Percentiles rank a stretch among this genome's conserved stretches.
Evolutionary conservation across 2,797 vertebrate genomes (phyloP).

Genomic region (Sebastes reedi): DNA sequence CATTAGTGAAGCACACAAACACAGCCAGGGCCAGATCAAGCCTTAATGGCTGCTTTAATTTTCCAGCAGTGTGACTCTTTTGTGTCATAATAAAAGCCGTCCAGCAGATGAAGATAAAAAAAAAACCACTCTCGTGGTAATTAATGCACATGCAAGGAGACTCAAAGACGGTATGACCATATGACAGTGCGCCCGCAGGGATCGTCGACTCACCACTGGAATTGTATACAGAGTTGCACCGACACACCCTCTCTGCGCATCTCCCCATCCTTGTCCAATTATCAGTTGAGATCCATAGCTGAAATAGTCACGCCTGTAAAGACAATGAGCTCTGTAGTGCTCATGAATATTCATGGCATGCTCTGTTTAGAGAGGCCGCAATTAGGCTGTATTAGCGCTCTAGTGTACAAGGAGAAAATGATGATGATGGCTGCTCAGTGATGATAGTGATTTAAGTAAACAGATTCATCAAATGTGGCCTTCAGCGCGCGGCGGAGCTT

Average conservation of each 20-base stretch:
- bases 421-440: slow-evolving; percentile 64
- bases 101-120: slow-evolving; percentile 37
- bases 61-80: slow-evolving; percentile 46
- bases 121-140: slow-evolving; percentile 36
- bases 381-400: slow-evolving; percentile 67
- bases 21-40: slow-evolving; percentile 9
- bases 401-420: slow-evolving; percentile 54
- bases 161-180: slow-evolving; percentile 25
- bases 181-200: slow-evolving; percentile 12
- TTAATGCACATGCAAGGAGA: slow-evolving; percentile 44
- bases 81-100: slow-evolving; percentile 49
- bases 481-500: not conserved
- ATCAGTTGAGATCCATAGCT: slow-evolving; percentile 53
- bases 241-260: slow-evolving; percentile 4
- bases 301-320: slow-evolving; percentile 39
- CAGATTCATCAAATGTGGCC: slow-evolving; percentile 58
- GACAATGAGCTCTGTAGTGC: slow-evolving; percentile 46
- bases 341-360: slow-evolving; percentile 67
- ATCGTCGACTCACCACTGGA: not conserved
- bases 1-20: slow-evolving; percentile 41
- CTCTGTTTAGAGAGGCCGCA: slow-evolving; percentile 59
- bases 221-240: slow-evolving; percentile 6
- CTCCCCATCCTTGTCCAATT: slow-evolving; percentile 48
- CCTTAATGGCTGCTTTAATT: slow-evolving; percentile 55
- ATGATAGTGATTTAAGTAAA: slow-evolving; percentile 78